Base-by-base conservation (phyloP, 2,888 invertebrate species). In the Bimastos eiseni region DNA sequence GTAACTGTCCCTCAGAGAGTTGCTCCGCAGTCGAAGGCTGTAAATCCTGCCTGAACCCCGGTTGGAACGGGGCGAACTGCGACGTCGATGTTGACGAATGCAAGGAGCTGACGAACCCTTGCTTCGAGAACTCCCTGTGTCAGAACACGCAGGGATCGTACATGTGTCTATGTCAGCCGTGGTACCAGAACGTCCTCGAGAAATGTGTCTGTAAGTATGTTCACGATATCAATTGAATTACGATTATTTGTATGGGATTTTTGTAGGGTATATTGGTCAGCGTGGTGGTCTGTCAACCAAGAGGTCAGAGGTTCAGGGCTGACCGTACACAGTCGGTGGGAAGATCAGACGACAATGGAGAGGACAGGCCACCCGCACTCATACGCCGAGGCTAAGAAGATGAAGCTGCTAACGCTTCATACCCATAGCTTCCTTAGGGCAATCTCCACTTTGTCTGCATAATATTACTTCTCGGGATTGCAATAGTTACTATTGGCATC, bases 171-270 rank as follows among this genome's bases (percentile, higher is more conserved):
- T 86, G 86, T 33, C 34, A 15, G 24, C 86, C 86, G 37, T 86
- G 86, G 86, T 86, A 86, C 36, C 86, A 86, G 86, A 86, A 36
- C 36, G 37, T 37, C 24, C 86, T 86, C 24, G 86, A 86, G 34
- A 34, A 86, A 36, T 86, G 86, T 24, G 37, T 86, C 34, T 86
- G 86, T 86, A 37, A 86, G 86, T 33, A 0, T 17, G 6, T 1
- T 84, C 3, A 49, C 49, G 6, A 49, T 4, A 49, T 24, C 49
- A 49, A 49, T 44, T 13, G 15, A 38, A 38, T 38, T 13, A 38
- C 13, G 38, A 38, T 38, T 6, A 15, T 44, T 2, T 6, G 6
- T 6, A 2, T 44, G 19, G 44, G 11, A 15, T 6, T 11, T 6
- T 1, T 44, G 13, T 6, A 13, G 19, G 44, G n/a, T n/a, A n/a